Evolutionary conservation across 2,113 vertebrate species (phyloP), one percentile per base, ranked within the genome.

Genomic region (Lasiurus cinereus): DNA sequence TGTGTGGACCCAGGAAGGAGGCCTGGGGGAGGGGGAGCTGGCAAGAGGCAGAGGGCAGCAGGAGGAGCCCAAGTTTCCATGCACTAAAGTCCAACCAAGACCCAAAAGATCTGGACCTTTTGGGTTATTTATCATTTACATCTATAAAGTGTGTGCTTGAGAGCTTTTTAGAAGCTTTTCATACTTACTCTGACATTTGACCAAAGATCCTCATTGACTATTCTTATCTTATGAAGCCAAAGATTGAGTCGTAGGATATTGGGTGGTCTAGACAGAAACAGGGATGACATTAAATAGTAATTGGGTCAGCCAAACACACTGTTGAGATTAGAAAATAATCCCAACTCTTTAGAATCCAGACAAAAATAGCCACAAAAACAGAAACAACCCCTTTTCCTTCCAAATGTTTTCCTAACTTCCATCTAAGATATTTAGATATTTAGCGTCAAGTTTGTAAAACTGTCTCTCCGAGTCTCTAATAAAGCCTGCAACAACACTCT

Each of bases 141-240:
- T 16, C 21, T 36, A 62, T 67, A 18, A 90, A 76, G 12, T 29
- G 2, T 59, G 22, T 82, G n/a, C 15, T 73, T 50, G 56, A 59
- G 62, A 83, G 14, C n/a, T 50, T 70, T 77, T 92, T n/a, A 85
- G 54, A 79, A 76, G 7, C 16, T 39, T 59, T 82, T 52, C 29
- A 4, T 66, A 16, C 19, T 83, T 52, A 73, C 22, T 76, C 64
- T 89, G 76, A 89, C 33, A 74, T 77, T 88, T 80, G 46, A 52
- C 19, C 11, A 48, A 59, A 95, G 46, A 87, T 15, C 33, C 21
- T 54, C 36, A 36, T n/a, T 29, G 13, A 77, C 50, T 79, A 31
- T 14, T 70, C 46, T 62, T 62, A 62, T 62, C 88, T 80, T 90
- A 93, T 52, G 22, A 62, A 62, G 59, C 59, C 59, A 76, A 96